phyloP scores from a whole-genome alignment of 2,797 vertebrate genomes.

The Eospalax fontanierii region DNA sequence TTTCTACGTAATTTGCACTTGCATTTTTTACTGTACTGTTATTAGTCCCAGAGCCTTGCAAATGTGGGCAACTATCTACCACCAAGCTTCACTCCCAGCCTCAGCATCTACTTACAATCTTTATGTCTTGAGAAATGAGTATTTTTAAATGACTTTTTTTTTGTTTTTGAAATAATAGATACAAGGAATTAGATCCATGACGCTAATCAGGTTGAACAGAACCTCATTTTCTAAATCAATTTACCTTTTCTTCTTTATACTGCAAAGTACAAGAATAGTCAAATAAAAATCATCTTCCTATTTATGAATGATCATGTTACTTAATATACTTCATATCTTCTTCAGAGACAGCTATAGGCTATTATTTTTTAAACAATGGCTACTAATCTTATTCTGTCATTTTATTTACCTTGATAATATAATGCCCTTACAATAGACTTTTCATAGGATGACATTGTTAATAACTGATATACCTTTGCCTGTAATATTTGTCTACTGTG shows the following conservation, averaged over 20 bases:
- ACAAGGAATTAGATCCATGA: background rate
- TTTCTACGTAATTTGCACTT: background rate
- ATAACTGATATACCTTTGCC: slow-evolving; percentile 55
- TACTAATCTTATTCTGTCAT: slow-evolving; percentile 55
- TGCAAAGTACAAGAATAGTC: background rate
- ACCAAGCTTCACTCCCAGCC: background rate
- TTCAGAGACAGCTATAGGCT: background rate
- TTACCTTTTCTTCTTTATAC: slow-evolving; percentile 29
- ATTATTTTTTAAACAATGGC: slow-evolving; percentile 54
- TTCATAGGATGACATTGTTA: slow-evolving; percentile 56
- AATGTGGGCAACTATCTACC: background rate
- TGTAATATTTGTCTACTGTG: slow-evolving; percentile 65
- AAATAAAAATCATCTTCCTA: slow-evolving; percentile 6
- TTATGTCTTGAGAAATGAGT: background rate
- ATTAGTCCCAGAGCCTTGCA: background rate
- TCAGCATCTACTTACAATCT: background rate
- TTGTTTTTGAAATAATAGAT: background rate
- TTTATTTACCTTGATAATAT: slow-evolving; percentile 67
- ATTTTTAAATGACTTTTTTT: background rate
- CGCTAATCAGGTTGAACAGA: background rate
- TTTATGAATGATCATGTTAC: slow-evolving; percentile 55
- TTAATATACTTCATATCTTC: background rate
- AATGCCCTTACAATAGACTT: slow-evolving; percentile 58
- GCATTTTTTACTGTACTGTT: background rate
- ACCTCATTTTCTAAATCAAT: background rate